Evolutionary conservation across 2,113 vertebrate genomes (phyloP), one percentile per base, ranked within the genome.

Genomic region (Tachycineta bicolor): DNA sequence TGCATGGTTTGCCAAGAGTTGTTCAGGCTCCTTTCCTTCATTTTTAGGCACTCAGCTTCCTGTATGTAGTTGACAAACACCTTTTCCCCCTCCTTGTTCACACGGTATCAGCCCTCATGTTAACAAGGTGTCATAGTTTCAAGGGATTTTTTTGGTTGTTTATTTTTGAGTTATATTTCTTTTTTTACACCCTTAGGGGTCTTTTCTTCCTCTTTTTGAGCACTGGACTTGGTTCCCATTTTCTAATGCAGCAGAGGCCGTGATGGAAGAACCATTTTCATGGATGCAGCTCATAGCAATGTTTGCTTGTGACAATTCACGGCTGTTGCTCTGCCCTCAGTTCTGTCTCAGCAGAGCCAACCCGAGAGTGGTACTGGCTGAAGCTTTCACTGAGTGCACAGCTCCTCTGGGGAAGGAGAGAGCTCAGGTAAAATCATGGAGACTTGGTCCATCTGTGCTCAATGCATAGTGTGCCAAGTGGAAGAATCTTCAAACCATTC

Each of bases 271-370:
- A 13, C 26, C 4, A 1, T 79, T 90, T 56, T 41, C 8, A 1
- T 76, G 52, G 29, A 65, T 52, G 12, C 28, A 60, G 37, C 26
- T 69, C 53, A 23, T 11, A 14, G 58, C 62, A 31, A 14, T 22
- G 1, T 60, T 60, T 70, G 10, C 68, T 60, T 2, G 0, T 1
- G 7, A 46, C 50, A 49, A 15, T 33, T 22, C 2, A 0, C 4
- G 12, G 55, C 46, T 49, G 44, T 44, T 55, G 46, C 63, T 90
- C 60, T 82, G 74, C 26, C 29, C 70, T 80, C 53, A 4, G 22
- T 62, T 64, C 49, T 77, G 70, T 67, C 37, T 50, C 43, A 73
- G 86, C 50, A 77, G 20, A 76, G 25, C 43, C 25, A 60, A 3
- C 31, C 67, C 2, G 39, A 49, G 47, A 44, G 10, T 1, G 13